phyloP scores from a whole-genome alignment of 2,113 vertebrate species.

The Helogale parvula region DNA sequence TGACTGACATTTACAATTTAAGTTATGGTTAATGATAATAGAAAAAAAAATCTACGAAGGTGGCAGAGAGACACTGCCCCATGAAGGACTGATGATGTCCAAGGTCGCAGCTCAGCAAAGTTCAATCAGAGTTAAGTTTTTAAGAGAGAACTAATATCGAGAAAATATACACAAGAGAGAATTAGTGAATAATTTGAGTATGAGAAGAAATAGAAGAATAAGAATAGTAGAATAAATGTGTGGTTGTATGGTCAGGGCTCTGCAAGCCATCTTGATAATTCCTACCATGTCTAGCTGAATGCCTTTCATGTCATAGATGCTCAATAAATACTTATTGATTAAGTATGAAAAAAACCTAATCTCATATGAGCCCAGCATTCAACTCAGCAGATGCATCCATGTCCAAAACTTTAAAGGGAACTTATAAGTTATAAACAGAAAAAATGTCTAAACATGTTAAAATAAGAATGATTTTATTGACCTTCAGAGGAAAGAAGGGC shows the following conservation, averaged over 20 bases:
- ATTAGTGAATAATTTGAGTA: background rate
- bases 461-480: constrained; percentile 29
- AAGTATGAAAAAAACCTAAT: background rate
- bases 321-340: background rate
- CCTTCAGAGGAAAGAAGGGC: background rate
- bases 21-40: constrained; percentile 12
- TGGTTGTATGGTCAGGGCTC: background rate
- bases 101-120: background rate
- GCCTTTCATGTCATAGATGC: background rate
- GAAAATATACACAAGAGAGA: background rate
- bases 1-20: constrained; percentile 19
- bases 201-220: background rate
- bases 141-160: background rate
- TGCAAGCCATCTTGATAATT: background rate
- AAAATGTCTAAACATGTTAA: constrained; percentile 11
- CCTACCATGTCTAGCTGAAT: background rate
- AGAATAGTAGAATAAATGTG: background rate
- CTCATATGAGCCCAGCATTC: background rate
- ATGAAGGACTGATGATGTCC: background rate
- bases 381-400: background rate
- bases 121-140: background rate
- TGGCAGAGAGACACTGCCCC: background rate
- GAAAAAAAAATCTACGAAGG: background rate
- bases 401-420: background rate
- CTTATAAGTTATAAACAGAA: background rate